Base-by-base conservation (phyloP, 2,797 vertebrate species). In the Gila robusta region DNA sequence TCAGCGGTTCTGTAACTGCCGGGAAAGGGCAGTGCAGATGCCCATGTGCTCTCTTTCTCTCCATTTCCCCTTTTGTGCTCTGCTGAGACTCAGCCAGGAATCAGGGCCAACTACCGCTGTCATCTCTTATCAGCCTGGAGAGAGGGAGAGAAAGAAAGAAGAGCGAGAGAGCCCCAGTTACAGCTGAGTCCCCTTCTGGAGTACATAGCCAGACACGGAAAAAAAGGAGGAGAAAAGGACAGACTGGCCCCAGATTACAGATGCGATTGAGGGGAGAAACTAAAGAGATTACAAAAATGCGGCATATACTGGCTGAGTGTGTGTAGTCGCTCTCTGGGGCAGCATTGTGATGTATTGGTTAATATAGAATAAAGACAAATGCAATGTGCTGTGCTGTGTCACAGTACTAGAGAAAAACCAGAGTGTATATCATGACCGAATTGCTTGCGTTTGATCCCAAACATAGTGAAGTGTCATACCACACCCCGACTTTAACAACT, bases 11-110 rank as follows among this genome's bases (percentile, higher is more conserved):
- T 90, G 86, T 87, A 85, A 92, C 91, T 56, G 21, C 80, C 92
- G 89, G 92, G 86, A 92, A 94, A 94, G 94, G 93, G 94, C 93
- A 92, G 62, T 32, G 35, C 41, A 39, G 83, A 52, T 62, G 62
- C 70, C 64, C 52, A 14, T 87, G 35, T 56, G 10, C 52, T 76
- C 35, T 72, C n/a, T 84, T 5, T 64, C 39, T 62, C 71, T 85
- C 11, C 32, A 49, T 79, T 70, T 32, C 73, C 47, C 54, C 52
- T 37, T 73, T 49, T 79, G 67, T 87, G n/a, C 81, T 79, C 70
- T 79, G 66, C 71, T 62, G 54, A 32, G 26, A 74, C 67, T 85
- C 26, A 59, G 87, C 52, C 81, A 79, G 84, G 86, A 91, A 87
- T 87, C 87, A 70, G 56, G 85, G 89, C 88, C 85, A 92, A 91